Base-by-base conservation (phyloP, 2,797 vertebrate genomes). In the Siniperca undulata region DNA sequence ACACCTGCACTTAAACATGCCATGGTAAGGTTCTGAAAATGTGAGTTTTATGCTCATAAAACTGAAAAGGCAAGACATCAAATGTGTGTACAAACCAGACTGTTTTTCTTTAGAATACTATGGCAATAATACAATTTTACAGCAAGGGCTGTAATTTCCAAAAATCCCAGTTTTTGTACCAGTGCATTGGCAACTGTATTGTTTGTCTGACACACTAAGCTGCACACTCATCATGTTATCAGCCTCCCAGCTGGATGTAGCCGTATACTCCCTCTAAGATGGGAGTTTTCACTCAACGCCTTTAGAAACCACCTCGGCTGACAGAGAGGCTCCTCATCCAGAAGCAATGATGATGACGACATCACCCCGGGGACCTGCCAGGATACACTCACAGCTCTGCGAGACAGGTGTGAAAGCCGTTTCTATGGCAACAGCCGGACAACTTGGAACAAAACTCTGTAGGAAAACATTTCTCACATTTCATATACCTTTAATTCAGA, bases 271-370 rank as follows among this genome's bases (percentile, higher is more conserved):
- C 85, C 67, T 80, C 48, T 58, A 78, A 55, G 75, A 85, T 56
- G 80, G 73, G 72, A 86, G 71, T 13, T 42, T 83, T 93, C 87
- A 88, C 75, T 93, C 86, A 70, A 73, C 81, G 86, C 80, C 83
- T 90, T 77, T n/a, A 22, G 34, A 70, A 87, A 91, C 64, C 46
- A 40, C 68, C 70, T 16, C 42, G 4, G 62, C 62, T 65, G 65
- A 74, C 22, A 27, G 44, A 72, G 53, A 83, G n/a, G n/a, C 59
- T 72, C 82, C 56, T 66, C 60, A 74, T 80, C 84, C 74, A 78
- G 64, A 60, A 78, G 77, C 50, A 2, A 79, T 68, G 78, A 79
- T 82, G 79, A 91, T 65, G 40, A 42, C 10, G 3, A 11, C 40
- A 10, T 3, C 40, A 30, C 83, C 65, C 52, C 0, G 4, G 48